Conservation (phyloP, 2,797 vertebrate genomes). For the Taenioides sp. region DNA sequence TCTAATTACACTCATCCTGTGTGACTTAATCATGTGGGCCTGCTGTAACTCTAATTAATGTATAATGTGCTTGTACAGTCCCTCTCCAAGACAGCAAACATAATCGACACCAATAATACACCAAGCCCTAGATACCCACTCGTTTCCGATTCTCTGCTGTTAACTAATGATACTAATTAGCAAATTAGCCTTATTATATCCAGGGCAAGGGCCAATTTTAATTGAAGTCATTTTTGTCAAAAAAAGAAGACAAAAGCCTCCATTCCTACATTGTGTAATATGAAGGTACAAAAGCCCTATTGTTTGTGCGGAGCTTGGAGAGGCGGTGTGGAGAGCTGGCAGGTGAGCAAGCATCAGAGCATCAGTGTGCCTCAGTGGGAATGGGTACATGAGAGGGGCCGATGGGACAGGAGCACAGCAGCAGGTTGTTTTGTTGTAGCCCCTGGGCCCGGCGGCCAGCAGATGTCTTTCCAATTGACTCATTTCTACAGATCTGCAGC, state of each 20-base stretch:
- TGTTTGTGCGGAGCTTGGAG: constrained; percentile 73
- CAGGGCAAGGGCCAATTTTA: constrained; percentile 75
- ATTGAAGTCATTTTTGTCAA: constrained; percentile 68
- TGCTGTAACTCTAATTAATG: constrained; percentile 28
- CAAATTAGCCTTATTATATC: constrained; percentile 78
- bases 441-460: constrained; percentile 63
- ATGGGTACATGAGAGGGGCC: constrained; percentile 38
- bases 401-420: constrained; percentile 39
- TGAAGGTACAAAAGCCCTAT: constrained; percentile 75
- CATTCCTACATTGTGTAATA: constrained; percentile 74
- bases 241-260: constrained; percentile 49
- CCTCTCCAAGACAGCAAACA: constrained; percentile 58
- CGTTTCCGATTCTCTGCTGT: constrained; percentile 54
- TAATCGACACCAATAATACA: constrained; percentile 56
- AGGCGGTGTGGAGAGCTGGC: constrained; percentile 68
- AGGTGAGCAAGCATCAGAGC: constrained; percentile 46
- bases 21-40: constrained; percentile 24
- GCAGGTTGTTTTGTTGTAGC: constrained; percentile 73
- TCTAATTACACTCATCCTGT: constrained; percentile 31
- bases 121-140: constrained; percentile 48
- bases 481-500: constrained; percentile 78
- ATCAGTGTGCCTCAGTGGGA: constrained; percentile 44
- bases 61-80: constrained; percentile 42
- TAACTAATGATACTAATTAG: constrained; percentile 74
- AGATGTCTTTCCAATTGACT: constrained; percentile 80